A percentile compares a stretch with the other conserved stretches of the same genome.
These are phyloP conservation scores for Atrina japonica DNA, from an alignment of 2,888 invertebrate genomes.

Conservation along the genomic window DNA sequence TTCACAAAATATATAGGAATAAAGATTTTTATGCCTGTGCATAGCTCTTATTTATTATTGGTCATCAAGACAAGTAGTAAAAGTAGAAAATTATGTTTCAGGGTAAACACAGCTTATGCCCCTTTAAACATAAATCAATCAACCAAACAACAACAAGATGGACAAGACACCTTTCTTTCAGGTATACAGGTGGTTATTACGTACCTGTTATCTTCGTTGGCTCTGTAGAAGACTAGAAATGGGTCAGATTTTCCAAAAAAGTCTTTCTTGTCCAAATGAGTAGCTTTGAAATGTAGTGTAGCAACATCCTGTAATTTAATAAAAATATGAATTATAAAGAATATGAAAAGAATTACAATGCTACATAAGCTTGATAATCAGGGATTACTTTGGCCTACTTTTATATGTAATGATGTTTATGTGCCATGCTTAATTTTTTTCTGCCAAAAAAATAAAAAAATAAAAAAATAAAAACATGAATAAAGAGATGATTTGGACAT, in stretches of 20 bases:
- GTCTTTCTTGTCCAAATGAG: conserved; percentile 82
- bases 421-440: neutral
- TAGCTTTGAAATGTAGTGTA: conserved; percentile 78
- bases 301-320: conserved; percentile 73
- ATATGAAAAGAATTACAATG: no score
- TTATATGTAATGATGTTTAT: neutral
- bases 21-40: no score
- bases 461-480: neutral
- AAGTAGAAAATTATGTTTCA: no score
- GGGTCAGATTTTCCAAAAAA: conserved; percentile 83
- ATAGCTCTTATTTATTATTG: no score
- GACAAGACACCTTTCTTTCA: no score
- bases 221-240: conserved; percentile 80
- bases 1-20: no score
- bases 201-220: conserved; percentile 81
- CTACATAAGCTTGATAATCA: no score
- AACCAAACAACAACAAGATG: no score
- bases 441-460: neutral
- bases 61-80: no score
- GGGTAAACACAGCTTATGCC: no score
- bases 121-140: no score
- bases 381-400: neutral
- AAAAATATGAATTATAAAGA: neutral
- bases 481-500: neutral
- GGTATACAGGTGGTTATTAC: conserved; percentile 5